Evolutionary conservation across 2,888 invertebrate genomes (phyloP).

Genomic region (Macrophya alboannulata): DNA sequence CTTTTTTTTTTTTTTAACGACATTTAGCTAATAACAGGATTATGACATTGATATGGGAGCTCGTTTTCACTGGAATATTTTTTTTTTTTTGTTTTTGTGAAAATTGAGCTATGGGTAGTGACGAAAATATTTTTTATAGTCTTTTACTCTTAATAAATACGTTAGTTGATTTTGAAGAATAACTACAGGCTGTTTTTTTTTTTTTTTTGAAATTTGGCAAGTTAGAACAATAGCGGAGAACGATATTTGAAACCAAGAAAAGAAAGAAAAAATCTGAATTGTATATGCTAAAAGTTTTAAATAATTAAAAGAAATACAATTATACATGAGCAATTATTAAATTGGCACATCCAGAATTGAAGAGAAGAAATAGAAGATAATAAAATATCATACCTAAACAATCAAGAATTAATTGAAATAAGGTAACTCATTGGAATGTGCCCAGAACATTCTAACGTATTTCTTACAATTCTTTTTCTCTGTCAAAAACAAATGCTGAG

Average conservation of each 20-base stretch:
- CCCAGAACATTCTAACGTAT: constrained; percentile 25
- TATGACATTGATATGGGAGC: constrained; percentile 43
- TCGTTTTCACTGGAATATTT: constrained; percentile 37
- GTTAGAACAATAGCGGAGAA: neutral
- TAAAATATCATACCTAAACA: too few species aligned
- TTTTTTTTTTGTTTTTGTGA: constrained; percentile 1
- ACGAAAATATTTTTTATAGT: constrained; percentile 62
- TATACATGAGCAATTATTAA: constrained; percentile 30
- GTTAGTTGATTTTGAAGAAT: constrained; percentile 65
- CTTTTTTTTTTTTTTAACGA: neutral
- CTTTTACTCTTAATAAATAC: constrained; percentile 75
- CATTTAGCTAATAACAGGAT: neutral
- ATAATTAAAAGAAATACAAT: constrained; percentile 22
- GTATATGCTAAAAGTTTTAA: neutral
- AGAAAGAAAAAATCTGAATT: neutral
- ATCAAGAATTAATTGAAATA: neutral
- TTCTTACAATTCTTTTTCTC: constrained; percentile 1
- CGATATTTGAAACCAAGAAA: neutral
- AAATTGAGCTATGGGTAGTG: constrained; percentile 20
- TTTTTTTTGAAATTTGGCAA: constrained; percentile 51
- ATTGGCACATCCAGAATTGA: constrained; percentile 43
- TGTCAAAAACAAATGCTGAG: neutral
- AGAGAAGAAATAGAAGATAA: neutral
- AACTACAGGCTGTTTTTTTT: constrained; percentile 55
- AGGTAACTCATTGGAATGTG: constrained; percentile 33